Base-by-base conservation (phyloP, 2,888 invertebrate species). In the Lasioglossum villosulum region DNA sequence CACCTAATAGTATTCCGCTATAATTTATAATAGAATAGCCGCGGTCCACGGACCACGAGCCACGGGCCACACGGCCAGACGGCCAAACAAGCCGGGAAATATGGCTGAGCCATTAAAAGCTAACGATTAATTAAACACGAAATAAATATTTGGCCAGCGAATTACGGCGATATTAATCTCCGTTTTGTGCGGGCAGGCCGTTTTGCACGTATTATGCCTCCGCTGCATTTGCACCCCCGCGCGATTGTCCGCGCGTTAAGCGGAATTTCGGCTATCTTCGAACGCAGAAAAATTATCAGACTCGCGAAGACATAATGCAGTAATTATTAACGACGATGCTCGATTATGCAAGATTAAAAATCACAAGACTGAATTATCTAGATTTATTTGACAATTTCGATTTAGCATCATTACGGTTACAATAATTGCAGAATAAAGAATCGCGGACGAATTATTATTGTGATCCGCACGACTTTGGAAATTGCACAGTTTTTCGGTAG, bases 71-170 rank as follows among this genome's bases (percentile, higher is more conserved):
- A 39, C 76, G 37, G 81, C 74, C 78, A 86, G 87, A 90, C 90
- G 87, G 89, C 88, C 90, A 90, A 90, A 90, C 91, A 89, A 90
- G 89, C 89, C 89, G 89, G 89, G 91, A 94, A 93, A 93, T 93
- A 93, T 92, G 91, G 91, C 88, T 42, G 77, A 80, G 89, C 92
- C 92, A 93, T 93, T 94, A 93, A 94, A 93, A 93, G 92, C 93
- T 93, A 93, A 94, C 93, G 93, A 94, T 94, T 94, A 93, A 94
- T 94, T 94, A 92, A 93, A 92, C 93, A 89, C 92, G 92, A 93
- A 93, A 93, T 94, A 94, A 94, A 94, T 94, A 94, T 94, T 93
- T 94, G 91, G 88, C 91, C 92, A 93, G 91, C 92, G 92, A 93
- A 93, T 94, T 93, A 93, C 92, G 90, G 90, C 88, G 93, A 92